Base-by-base conservation (phyloP, 2,113 vertebrate species). In the Orientallactaga bullata region DNA sequence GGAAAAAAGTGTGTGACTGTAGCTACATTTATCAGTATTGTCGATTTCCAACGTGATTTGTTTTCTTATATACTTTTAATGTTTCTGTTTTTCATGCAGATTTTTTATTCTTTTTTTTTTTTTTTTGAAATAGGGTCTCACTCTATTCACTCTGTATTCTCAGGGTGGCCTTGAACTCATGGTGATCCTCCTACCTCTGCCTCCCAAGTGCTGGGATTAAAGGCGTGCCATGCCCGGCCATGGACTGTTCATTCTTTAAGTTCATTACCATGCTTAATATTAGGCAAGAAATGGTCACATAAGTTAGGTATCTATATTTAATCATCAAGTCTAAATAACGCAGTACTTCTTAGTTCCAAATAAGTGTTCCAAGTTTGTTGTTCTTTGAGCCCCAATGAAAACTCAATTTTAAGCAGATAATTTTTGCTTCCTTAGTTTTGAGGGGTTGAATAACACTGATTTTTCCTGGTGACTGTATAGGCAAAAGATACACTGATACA, bases 11-110 rank as follows among this genome's bases (percentile, higher is more conserved):
- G 5, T 8, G 32, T 72, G 79, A 89, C 89, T 77, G 61, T 20
- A 88, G n/a, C 87, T 60, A 69, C 79, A 89, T 91, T 84, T n/a
- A 47, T 81, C 35, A 37, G 32, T 35, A 85, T 71, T 94, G 26
- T 58, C 72, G 32, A 86, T 88, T 88, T 73, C 10, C 39, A 15
- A 47, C 17, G 69, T 63, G 74, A 58, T 18, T n/a, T 69, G 65
- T 68, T 91, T 93, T 84, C 55, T 76, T 68, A 39, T 47, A 23
- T 68, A 42, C 32, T 72, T 76, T 88, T 63, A 85, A 79, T 82
- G 10, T 76, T 78, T 18, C 35, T 74, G n/a, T 30, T 91, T 55
- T 26, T 79, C 79, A n/a, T 55, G 37, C n/a, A n/a, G n/a, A n/a
- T n/a, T n/a, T n/a, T n/a, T n/a, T n/a, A n/a, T n/a, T n/a, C n/a